Conservation (phyloP, 1,140 invertebrate species). For the Micrasema minimum region DNA sequence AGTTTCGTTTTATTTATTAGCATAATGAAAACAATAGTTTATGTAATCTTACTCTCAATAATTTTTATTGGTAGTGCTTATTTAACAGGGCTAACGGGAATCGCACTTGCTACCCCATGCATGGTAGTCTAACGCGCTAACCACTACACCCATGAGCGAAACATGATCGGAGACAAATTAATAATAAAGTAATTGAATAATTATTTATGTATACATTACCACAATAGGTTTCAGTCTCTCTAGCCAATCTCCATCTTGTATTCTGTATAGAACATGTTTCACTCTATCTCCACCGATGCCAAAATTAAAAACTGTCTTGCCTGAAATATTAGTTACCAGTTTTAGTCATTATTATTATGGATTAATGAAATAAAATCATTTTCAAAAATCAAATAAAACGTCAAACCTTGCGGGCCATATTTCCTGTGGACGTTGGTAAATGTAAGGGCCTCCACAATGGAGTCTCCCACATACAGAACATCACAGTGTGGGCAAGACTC, state of each 20-base stretch:
- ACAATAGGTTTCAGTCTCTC: constrained; percentile 71
- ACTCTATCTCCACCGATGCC: constrained; percentile 79
- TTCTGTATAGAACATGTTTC: constrained; percentile 78
- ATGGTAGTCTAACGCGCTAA: no score
- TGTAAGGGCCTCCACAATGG: constrained; percentile 72
- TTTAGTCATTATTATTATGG: neutral
- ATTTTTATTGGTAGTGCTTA: no score
- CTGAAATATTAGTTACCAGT: constrained; percentile 31
- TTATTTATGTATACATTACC: constrained; percentile 11
- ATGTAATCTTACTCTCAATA: no score
- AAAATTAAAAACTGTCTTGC: constrained; percentile 69
- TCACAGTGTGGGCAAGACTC: constrained; percentile 73
- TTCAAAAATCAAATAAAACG: neutral
- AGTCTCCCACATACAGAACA: constrained; percentile 79
- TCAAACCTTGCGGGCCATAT: constrained; percentile 39
- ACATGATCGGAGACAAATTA: no score
- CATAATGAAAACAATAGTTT: no score
- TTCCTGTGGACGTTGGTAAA: constrained; percentile 58
- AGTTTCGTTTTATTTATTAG: no score
- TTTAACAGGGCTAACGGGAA: no score
- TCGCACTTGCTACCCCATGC: no score
- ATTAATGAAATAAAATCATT: neutral
- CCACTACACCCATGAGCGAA: no score
- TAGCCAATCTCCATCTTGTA: constrained; percentile 69
- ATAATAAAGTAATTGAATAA: neutral